phyloP scores from a whole-genome alignment of 2,113 vertebrate genomes.

The Pampusana beccarii region DNA sequence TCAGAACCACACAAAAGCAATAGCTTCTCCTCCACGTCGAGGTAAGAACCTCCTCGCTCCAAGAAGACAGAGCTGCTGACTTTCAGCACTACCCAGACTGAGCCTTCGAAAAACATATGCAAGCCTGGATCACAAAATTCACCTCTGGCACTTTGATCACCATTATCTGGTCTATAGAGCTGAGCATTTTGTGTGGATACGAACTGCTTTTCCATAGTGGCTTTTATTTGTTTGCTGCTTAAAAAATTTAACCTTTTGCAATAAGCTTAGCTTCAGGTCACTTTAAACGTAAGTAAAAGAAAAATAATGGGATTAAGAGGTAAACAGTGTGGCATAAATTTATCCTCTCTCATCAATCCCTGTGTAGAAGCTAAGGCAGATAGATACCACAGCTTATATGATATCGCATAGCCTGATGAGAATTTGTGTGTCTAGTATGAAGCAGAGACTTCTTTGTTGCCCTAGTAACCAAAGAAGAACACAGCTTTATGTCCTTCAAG shows the following conservation, averaged over 20 bases:
- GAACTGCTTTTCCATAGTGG: not conserved
- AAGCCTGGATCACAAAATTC: not conserved
- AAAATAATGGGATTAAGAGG: not conserved
- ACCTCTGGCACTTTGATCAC: not conserved
- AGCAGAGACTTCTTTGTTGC: not conserved
- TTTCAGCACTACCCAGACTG: not conserved
- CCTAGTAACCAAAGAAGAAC: slow-evolving; percentile 51
- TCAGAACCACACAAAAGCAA: not conserved
- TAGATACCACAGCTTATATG: not conserved
- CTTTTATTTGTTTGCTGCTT: not conserved
- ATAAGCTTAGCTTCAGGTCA: not conserved
- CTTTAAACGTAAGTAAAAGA: not conserved
- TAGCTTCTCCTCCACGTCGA: not conserved
- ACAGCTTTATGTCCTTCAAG: slow-evolving; percentile 30
- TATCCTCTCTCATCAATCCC: not conserved
- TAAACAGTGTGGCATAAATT: not conserved
- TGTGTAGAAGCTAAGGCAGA: not conserved
- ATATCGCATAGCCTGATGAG: not conserved
- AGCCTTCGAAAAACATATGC: not conserved
- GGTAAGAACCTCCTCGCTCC: not conserved
- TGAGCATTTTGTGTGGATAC: fast-evolving
- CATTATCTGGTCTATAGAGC: not conserved
- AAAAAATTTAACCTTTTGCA: not conserved
- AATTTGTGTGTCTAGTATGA: not conserved
- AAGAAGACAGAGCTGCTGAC: not conserved